Conservation (phyloP, 2,113 vertebrate genomes). For the Barnardius zonarius region DNA sequence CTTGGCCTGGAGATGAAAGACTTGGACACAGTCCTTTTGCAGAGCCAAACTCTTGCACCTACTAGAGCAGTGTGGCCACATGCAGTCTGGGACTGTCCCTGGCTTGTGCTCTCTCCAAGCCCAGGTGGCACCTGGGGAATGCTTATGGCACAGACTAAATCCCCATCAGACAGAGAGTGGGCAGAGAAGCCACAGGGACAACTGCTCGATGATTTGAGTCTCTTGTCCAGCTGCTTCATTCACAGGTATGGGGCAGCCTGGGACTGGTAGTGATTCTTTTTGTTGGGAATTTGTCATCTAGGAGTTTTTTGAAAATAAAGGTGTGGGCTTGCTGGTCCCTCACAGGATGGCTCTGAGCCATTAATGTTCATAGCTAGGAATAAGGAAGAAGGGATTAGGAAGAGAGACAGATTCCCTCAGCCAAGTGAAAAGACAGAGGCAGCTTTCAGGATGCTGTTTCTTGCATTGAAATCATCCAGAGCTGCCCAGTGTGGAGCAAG, state of each 20-base stretch:
- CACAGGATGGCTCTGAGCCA: not conserved
- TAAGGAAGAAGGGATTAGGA: not conserved
- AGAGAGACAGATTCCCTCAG: not conserved
- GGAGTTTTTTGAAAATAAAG: not conserved
- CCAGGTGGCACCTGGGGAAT: not conserved
- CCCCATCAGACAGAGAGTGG: not conserved
- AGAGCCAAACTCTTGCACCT: not conserved
- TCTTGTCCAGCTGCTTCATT: not conserved
- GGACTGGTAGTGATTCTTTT: not conserved
- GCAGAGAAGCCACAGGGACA: not conserved
- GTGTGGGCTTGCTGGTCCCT: not conserved
- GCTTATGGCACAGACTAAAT: not conserved
- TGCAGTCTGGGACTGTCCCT: not conserved
- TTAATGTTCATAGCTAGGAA: not conserved
- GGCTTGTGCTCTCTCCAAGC: not conserved
- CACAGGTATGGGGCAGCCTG: not conserved
- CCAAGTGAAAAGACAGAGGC: not conserved
- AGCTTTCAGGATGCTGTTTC: not conserved
- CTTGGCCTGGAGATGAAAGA: not conserved
- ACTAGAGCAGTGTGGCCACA: not conserved
- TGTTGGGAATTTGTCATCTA: not conserved
- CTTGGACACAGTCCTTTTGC: not conserved
- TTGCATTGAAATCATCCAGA: not conserved
- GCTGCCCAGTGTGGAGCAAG: not conserved
- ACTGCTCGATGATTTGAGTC: not conserved